Evolutionary conservation across 1,140 invertebrate species (phyloP).

Genomic region (Doryteuthis pealeii): DNA sequence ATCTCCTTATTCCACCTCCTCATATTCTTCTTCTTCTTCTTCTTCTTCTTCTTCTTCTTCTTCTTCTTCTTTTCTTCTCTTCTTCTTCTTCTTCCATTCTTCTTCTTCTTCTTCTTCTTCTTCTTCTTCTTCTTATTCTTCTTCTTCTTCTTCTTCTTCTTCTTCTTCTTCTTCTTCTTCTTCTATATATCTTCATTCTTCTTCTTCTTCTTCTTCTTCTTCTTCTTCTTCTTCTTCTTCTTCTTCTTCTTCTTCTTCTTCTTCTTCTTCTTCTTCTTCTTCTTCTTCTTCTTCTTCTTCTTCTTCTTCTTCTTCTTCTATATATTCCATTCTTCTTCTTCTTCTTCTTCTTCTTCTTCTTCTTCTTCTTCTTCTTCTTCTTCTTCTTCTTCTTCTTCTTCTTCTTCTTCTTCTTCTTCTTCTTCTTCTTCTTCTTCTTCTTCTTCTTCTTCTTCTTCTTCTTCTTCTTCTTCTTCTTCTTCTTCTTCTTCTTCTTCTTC

Average conservation of each 20-base stretch:
- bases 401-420: slow-evolving; percentile 13
- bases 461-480: too few species aligned
- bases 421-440: too few species aligned
- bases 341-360: background rate
- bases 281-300: slow-evolving; percentile 3
- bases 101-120: too few species aligned
- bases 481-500: too few species aligned
- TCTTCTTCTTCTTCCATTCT: too few species aligned
- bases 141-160: too few species aligned
- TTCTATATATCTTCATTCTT: too few species aligned
- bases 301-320: slow-evolving; percentile 14
- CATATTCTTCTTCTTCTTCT: too few species aligned
- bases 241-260: background rate
- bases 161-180: background rate
- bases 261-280: background rate
- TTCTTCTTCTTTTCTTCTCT: slow-evolving; percentile 1
- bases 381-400: slow-evolving; percentile 9
- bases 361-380: slow-evolving; percentile 11
- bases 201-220: slow-evolving; percentile 14
- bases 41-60: background rate
- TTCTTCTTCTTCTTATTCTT: too few species aligned
- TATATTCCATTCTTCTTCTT: too few species aligned
- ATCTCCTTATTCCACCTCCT: background rate
- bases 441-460: too few species aligned
- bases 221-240: background rate